Evolutionary conservation across 2,113 vertebrate genomes (phyloP).

Genomic region (Tichodroma muraria): DNA sequence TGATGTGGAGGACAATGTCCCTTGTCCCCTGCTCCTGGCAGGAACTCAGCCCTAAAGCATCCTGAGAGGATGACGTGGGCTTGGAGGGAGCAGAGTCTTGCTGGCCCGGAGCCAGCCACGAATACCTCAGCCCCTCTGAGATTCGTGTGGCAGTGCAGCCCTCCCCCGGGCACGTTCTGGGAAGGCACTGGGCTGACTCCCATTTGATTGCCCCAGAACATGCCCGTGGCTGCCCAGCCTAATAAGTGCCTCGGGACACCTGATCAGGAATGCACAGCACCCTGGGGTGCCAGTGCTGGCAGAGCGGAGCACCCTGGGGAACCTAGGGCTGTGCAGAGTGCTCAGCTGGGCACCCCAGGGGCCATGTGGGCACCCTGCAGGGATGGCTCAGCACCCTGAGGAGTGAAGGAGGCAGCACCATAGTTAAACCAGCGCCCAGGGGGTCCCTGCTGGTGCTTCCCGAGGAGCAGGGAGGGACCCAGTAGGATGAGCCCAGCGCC

Average conservation of each 20-base stretch:
- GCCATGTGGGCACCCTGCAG: too few species aligned
- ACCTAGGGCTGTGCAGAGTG: too few species aligned
- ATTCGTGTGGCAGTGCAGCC: not conserved
- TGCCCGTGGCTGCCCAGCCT: accelerated
- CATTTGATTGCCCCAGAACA: accelerated
- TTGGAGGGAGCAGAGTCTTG: not conserved
- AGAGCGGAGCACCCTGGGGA: accelerated
- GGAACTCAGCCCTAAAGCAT: not conserved
- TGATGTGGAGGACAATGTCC: not conserved
- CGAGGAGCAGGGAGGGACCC: not conserved
- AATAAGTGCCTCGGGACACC: not conserved
- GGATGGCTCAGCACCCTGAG: not conserved
- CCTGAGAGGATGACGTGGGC: accelerated
- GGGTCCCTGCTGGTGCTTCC: too few species aligned
- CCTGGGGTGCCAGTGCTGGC: accelerated
- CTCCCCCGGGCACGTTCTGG: accelerated
- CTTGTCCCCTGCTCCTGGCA: not conserved
- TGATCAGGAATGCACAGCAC: accelerated
- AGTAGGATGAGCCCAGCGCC: not conserved
- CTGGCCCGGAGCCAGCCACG: not conserved
- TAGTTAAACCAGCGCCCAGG: not conserved
- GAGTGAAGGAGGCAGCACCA: too few species aligned
- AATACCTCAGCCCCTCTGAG: not conserved
- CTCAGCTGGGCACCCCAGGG: not conserved
- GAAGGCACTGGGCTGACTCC: not conserved